Percentiles rank a stretch among this genome's conserved stretches.
These are phyloP conservation scores for Dusona sp. DNA, from an alignment of 2,888 invertebrate species.

Conservation along the genomic window DNA sequence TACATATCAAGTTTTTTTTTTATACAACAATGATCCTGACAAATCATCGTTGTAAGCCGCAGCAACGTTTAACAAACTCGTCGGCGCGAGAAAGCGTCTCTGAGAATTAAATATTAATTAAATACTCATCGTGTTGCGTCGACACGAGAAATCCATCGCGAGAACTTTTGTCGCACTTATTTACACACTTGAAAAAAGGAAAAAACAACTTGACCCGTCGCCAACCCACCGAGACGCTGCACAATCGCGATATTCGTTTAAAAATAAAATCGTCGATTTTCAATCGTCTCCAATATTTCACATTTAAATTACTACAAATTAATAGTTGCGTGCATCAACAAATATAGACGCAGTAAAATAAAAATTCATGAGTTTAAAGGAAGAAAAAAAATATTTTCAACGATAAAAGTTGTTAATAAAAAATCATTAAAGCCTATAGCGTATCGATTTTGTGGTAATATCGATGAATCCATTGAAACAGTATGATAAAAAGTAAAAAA, in stretches of 20 bases:
- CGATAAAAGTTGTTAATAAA: background rate
- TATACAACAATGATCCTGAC: background rate
- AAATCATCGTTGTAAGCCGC: background rate
- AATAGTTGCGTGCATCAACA: background rate
- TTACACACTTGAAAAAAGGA: constrained; percentile 36
- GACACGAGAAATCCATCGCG: constrained; percentile 12
- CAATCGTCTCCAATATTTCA: background rate
- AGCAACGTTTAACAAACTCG: constrained; percentile 32
- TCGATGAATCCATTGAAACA: background rate
- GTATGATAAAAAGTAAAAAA: no score
- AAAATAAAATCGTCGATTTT: background rate
- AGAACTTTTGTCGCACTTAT: constrained; percentile 29
- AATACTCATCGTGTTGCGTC: constrained; percentile 8
- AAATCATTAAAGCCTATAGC: background rate
- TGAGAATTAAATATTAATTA: constrained; percentile 22
- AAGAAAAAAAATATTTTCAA: no score
- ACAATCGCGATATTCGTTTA: background rate
- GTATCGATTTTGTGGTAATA: background rate
- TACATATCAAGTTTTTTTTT: background rate
- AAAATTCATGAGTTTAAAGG: no score
- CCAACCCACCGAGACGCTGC: constrained; percentile 12
- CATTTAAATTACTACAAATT: background rate
- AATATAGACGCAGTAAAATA: no score
- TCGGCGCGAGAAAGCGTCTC: constrained; percentile 33
- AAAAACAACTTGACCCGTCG: background rate